Evolutionary conservation across 2,888 invertebrate genomes (phyloP).

Genomic region (Drosophila maculinotata): DNA sequence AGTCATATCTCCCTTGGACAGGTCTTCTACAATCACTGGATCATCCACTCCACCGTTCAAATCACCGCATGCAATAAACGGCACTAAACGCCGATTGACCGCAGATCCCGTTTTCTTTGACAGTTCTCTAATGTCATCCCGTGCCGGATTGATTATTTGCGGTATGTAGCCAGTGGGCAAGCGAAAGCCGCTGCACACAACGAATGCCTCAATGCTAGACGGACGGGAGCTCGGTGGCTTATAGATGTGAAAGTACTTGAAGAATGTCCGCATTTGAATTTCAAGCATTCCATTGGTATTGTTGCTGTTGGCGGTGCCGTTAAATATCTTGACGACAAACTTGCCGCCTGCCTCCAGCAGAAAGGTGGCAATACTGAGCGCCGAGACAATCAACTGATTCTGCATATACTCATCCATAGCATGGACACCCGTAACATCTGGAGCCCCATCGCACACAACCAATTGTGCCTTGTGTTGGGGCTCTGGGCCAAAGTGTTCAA

Average conservation of each 20-base stretch:
- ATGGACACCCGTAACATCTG: conserved; percentile 99
- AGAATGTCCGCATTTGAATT: conserved; percentile 95
- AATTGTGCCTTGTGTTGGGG: conserved; percentile 94
- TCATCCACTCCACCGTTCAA: conserved; percentile 89
- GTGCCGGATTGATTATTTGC: conserved; percentile 89
- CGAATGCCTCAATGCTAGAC: conserved; percentile 99
- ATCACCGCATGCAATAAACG: conserved; percentile 98
- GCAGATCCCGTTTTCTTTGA: conserved; percentile 90
- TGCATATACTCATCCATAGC: conserved; percentile 99
- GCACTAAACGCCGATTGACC: conserved; percentile 93
- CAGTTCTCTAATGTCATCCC: conserved; percentile 90
- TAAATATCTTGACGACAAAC: conserved; percentile 99
- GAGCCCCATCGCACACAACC: conserved; percentile 99
- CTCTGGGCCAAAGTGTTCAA: conserved; percentile 93
- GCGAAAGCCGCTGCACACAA: conserved; percentile 94
- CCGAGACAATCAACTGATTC: conserved; percentile 96
- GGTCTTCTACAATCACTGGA: no score
- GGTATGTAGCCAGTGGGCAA: conserved; percentile 95
- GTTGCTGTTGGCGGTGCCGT: conserved; percentile 96
- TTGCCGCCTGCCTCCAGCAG: conserved; percentile 94
- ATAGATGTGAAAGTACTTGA: conserved; percentile 93
- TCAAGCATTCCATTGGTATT: no score
- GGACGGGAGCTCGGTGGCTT: conserved; percentile 98
- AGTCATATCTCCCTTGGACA: no score
- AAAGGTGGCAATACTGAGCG: conserved; percentile 97